Base-by-base conservation (phyloP, 2,888 invertebrate species). In the Calephelis perditalis region DNA sequence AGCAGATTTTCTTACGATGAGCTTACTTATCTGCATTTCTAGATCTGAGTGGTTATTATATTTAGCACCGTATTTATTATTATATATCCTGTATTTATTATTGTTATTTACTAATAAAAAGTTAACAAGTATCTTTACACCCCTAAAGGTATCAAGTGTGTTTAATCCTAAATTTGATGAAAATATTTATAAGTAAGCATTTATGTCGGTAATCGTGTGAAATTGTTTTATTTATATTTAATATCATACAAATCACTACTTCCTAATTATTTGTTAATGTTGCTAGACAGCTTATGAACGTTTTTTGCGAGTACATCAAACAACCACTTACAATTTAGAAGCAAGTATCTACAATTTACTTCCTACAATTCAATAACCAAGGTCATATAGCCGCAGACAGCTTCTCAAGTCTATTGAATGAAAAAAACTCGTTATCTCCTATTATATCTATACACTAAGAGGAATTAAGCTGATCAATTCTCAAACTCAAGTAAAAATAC, bases 351-450 rank as follows among this genome's bases (percentile, higher is more conserved):
- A 87, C 85, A 84, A 79, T 83, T 87, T 86, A 89, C 90, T 90
- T 90, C 90, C 90, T 90, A 90, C 90, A 90, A 90, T 90, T 82
- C 86, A 88, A 86, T 84, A 86, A 77, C 83, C 90, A 90, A 90
- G 90, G 90, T 88, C 89, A 84, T 72, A 78, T 75, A 79, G 78
- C 79, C 80, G 80, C 84, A 81, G 84, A 86, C 87, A 81, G 80
- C 84, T 86, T 83, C 82, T 82, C 81, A 84, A 47, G 81, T 81
- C 83, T 85, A 87, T 86, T 84, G 84, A 84, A 71, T 79, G 65
- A 74, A 81, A 81, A 86, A 89, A 87, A 84, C 81, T 83, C 71
- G 80, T 80, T 80, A 77, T 81, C 79, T 67, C 64, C 64, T 64
- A 66, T 65, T 67, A 65, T 73, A 73, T 78, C 74, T 75, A 71